phyloP scores from a whole-genome alignment of 2,113 vertebrate species.

The Tretioscincus oriximinensis region DNA sequence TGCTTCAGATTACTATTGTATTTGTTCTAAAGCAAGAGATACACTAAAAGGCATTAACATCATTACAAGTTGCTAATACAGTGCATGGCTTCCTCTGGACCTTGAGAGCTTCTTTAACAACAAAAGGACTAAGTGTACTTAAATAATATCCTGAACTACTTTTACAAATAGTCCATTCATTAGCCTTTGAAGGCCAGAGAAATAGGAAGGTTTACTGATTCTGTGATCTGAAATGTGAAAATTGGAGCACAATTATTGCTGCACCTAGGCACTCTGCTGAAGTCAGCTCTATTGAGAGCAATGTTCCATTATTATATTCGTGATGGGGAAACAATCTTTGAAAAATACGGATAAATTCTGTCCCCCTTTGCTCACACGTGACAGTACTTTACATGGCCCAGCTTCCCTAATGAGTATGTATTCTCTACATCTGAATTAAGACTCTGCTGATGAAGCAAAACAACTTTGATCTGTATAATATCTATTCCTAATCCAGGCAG shows the following conservation, averaged over 20 bases:
- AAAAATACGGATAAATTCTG: not conserved
- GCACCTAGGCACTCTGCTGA: not conserved
- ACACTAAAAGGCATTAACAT: constrained; percentile 16
- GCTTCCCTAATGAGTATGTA: constrained; percentile 8
- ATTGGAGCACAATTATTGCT: not conserved
- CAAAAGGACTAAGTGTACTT: not conserved
- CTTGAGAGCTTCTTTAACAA: not conserved
- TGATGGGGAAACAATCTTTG: constrained; percentile 4
- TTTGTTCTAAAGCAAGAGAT: constrained; percentile 7
- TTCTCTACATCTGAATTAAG: constrained; percentile 7
- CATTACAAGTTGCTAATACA: not conserved
- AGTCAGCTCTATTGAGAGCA: constrained; percentile 18
- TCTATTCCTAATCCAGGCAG: constrained; percentile 23
- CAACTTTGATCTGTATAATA: not conserved
- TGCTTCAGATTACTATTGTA: too few species aligned
- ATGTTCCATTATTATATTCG: not conserved
- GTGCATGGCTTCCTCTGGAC: not conserved
- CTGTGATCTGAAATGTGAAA: constrained; percentile 5
- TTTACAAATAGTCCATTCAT: not conserved
- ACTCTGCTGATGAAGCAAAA: constrained; percentile 14
- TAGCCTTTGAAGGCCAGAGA: constrained; percentile 13
- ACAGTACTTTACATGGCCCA: not conserved
- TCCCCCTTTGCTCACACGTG: not conserved
- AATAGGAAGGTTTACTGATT: constrained; percentile 10
- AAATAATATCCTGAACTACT: not conserved